Conservation (phyloP, 2,113 vertebrate species). For the Grallaria varia region DNA sequence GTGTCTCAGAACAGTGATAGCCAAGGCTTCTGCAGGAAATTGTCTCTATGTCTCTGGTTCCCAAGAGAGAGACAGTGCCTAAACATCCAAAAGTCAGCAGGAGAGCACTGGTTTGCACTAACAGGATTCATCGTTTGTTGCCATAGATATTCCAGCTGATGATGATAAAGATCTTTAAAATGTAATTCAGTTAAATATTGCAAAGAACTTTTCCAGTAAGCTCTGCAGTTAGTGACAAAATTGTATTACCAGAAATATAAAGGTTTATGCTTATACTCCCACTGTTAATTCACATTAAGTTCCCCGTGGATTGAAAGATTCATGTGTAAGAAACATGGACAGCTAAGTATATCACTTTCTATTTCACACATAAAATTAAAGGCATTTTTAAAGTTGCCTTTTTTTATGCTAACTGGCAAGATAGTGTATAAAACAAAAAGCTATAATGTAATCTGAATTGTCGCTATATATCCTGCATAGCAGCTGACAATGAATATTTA, state of each 20-base stretch:
- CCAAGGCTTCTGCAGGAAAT: background rate
- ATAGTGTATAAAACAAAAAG: background rate
- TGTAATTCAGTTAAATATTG: constrained; percentile 50
- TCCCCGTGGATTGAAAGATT: background rate
- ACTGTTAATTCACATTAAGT: background rate
- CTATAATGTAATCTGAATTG: background rate
- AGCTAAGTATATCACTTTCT: background rate
- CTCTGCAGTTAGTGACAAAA: background rate
- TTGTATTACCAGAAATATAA: background rate
- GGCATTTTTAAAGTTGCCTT: background rate
- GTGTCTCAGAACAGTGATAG: background rate
- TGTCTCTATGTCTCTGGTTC: background rate
- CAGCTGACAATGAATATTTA: background rate
- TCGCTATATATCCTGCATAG: background rate
- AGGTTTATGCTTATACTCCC: background rate
- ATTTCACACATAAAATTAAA: constrained; percentile 26
- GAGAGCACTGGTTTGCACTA: background rate
- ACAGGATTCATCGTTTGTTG: background rate
- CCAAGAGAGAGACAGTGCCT: background rate
- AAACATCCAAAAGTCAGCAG: background rate
- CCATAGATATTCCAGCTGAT: constrained; percentile 30
- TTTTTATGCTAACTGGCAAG: constrained; percentile 10
- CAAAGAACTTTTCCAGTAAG: constrained; percentile 43
- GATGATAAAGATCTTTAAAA: constrained; percentile 29
- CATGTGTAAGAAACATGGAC: background rate